Percentiles rank a stretch among this genome's conserved stretches.
phyloP scores from a whole-genome alignment of 1,140 invertebrate species.

The Tenebrio molitor region DNA sequence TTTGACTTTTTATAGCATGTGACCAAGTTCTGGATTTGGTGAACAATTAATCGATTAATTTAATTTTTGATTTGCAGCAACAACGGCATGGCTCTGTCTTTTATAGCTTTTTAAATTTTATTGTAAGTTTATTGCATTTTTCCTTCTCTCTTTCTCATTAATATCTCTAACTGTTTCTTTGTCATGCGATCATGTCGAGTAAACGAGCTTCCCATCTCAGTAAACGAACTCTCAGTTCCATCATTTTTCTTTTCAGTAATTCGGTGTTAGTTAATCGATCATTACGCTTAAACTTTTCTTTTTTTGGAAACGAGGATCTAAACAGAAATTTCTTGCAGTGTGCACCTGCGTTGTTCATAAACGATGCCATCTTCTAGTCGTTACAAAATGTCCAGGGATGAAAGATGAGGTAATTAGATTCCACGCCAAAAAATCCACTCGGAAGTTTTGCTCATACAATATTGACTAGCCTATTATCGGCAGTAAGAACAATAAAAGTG shows the following conservation, averaged over 20 bases:
- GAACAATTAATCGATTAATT: slow-evolving; percentile 45
- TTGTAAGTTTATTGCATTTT: slow-evolving; percentile 59
- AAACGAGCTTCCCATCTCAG: slow-evolving; percentile 12
- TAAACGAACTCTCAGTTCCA: not conserved
- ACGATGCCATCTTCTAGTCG: slow-evolving; percentile 93
- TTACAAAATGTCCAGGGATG: slow-evolving; percentile 96
- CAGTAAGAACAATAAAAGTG: slow-evolving; percentile 3
- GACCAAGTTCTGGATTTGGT: slow-evolving; percentile 37
- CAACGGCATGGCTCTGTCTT: slow-evolving; percentile 62
- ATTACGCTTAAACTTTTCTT: slow-evolving; percentile 12
- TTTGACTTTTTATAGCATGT: slow-evolving; percentile 44
- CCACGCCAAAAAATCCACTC: no score
- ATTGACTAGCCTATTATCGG: slow-evolving; percentile 1
- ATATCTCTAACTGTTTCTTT: slow-evolving; percentile 42
- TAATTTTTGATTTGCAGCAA: slow-evolving; percentile 64
- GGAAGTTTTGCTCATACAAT: no score
- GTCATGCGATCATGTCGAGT: slow-evolving; percentile 16
- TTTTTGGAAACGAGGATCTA: slow-evolving; percentile 15
- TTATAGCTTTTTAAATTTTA: slow-evolving; percentile 62
- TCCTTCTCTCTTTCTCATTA: slow-evolving; percentile 44
- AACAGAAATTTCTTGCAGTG: slow-evolving; percentile 74
- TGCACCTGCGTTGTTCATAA: slow-evolving; percentile 99
- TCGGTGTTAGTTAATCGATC: slow-evolving; percentile 28
- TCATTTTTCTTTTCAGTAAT: slow-evolving; percentile 35
- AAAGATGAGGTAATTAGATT: slow-evolving; percentile 82